Evolutionary conservation across 2,888 invertebrate species (phyloP).

Genomic region (Chrysolina americana): DNA sequence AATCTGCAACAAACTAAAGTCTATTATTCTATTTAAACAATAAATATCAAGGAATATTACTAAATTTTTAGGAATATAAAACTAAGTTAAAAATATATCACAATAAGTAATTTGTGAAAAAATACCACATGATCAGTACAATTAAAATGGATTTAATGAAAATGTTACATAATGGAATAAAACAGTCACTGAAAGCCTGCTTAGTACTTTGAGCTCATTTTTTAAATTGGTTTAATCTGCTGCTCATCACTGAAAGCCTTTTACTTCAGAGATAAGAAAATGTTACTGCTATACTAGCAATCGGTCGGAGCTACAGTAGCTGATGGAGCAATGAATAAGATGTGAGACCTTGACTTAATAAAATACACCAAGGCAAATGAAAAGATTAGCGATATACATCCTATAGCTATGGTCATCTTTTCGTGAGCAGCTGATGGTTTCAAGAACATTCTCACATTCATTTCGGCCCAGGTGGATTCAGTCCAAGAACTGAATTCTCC

Average conservation of each 20-base stretch:
- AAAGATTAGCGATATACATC: conserved; percentile 69
- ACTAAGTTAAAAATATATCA: background rate
- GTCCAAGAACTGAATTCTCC: conserved; percentile 89
- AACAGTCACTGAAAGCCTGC: no score
- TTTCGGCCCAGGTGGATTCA: conserved; percentile 86
- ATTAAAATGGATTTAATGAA: no score
- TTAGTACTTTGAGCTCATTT: background rate
- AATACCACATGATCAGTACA: conserved; percentile 1
- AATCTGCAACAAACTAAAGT: background rate
- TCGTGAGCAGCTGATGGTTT: conserved; percentile 77
- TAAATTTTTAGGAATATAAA: background rate
- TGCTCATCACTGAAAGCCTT: no score
- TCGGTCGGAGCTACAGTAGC: conserved; percentile 56
- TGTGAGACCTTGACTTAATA: conserved; percentile 70
- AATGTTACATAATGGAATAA: no score
- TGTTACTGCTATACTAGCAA: conserved; percentile 52
- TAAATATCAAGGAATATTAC: background rate
- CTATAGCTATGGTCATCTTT: conserved; percentile 72
- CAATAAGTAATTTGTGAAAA: background rate
- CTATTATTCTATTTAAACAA: background rate
- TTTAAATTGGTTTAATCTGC: background rate
- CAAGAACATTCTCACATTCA: conserved; percentile 85
- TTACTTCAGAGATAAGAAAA: no score
- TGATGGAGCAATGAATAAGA: conserved; percentile 66
- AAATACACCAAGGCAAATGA: conserved; percentile 73